Base-by-base conservation (phyloP, 2,888 invertebrate species). In the Aporophyla lueneburgensis region DNA sequence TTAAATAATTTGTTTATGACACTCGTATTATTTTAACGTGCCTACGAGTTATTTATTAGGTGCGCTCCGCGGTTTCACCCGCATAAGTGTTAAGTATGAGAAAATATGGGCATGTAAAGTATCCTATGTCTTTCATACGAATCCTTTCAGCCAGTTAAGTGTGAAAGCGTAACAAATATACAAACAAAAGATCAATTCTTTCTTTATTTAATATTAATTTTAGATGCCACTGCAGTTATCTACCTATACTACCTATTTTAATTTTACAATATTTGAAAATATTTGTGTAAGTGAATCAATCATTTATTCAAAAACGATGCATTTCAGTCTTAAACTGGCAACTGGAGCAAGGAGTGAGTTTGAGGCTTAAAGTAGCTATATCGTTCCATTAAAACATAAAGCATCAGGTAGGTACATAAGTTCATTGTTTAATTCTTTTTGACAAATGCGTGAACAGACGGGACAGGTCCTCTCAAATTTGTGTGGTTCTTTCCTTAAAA, bases 1-100 rank as follows among this genome's bases (percentile, higher is more conserved):
- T 80, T 84, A 86, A 78, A 76, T 81, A 77, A 78, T 80, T 83
- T 81, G 81, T 87, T 80, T 46, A 74, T 59, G 66, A 83, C 54
- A 59, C 46, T 66, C 27, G 54, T 62, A 65, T 80, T 76, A 71
- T 61, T 80, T 53, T 40, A 40, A 24, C 16, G 49, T 33, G 68
- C 63, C 33, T 62, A 62, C 7, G 24, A 49, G 53, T 80, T 76
- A 43, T 49, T 56, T 74, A 43, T 10, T 43, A 43, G 43, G 0
- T 43, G 10, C 9, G 43, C 43, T 1, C 0, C 10, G 43, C 43
- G 10, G 43, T 43, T 43, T 43, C 43, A 9, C 43, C 10, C 43
- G 43, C 43, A 3, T 43, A 43, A 43, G 43, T 9, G 9, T 43
- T 3, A 43, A 43, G 9, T 10, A 43, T 43, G 43, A 10, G 10